Evolutionary conservation across 1,140 invertebrate genomes (phyloP).

Genomic region (Lepidotrigona ventralis): DNA sequence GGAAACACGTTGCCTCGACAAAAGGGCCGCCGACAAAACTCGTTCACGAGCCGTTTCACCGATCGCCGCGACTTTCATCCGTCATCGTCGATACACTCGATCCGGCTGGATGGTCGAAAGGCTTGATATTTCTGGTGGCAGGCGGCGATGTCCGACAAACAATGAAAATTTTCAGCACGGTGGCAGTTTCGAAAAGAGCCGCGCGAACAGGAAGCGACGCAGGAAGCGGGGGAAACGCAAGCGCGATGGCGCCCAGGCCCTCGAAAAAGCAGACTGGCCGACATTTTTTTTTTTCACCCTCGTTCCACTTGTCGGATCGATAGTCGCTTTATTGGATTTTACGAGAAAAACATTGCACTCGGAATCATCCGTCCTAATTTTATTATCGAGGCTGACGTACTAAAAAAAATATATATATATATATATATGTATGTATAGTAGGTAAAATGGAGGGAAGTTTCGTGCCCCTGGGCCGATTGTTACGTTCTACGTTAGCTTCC

Average conservation of each 20-base stretch:
- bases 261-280: conserved; percentile 28
- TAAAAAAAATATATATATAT: neutral
- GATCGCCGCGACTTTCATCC: neutral
- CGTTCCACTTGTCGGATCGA: conserved; percentile 15
- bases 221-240: neutral
- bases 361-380: conserved; percentile 58
- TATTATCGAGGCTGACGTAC: conserved; percentile 36
- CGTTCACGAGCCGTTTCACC: neutral
- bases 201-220: neutral
- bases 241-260: neutral
- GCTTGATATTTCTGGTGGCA: neutral
- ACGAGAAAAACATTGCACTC: conserved; percentile 33
- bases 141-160: conserved; percentile 10
- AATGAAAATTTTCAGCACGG: conserved; percentile 10
- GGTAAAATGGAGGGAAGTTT: conserved; percentile 7
- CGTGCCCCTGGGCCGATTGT: neutral
- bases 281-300: neutral
- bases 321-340: conserved; percentile 33
- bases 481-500: conserved; percentile 31
- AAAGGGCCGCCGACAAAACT: neutral
- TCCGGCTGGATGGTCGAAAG: neutral
- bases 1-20: neutral
- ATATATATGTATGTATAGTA: neutral
- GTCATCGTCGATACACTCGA: neutral
- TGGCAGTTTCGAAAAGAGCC: conserved; percentile 8